A percentile compares a stretch with the other conserved stretches of the same genome.
These are phyloP conservation scores for Brachystomella parvula DNA, from an alignment of 1,140 invertebrate genomes.

Conservation along the genomic window DNA sequence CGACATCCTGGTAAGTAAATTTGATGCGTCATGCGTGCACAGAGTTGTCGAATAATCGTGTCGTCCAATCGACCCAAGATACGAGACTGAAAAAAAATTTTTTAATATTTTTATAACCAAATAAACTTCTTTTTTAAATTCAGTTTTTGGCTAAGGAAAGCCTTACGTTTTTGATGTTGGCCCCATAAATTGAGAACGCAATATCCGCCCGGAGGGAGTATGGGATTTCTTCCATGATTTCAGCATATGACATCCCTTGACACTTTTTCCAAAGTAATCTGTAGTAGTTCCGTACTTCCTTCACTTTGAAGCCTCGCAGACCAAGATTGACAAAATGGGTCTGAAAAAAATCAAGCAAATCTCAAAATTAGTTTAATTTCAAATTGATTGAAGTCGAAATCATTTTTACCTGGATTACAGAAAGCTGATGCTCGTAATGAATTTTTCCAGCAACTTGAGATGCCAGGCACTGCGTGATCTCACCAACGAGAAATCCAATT, in stretches of 20 bases:
- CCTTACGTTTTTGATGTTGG: slow-evolving; percentile 27
- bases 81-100: slow-evolving; percentile 18
- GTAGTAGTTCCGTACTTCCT: slow-evolving; percentile 23
- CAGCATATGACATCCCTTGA: slow-evolving; percentile 19
- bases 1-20: slow-evolving; percentile 26
- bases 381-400: not conserved
- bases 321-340: slow-evolving; percentile 23
- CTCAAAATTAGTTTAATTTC: not conserved
- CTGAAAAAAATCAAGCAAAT: slow-evolving; percentile 4
- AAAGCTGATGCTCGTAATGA: slow-evolving; percentile 31
- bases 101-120: not conserved
- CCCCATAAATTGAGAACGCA: slow-evolving; percentile 29
- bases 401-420: slow-evolving; percentile 32
- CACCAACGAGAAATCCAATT: slow-evolving; percentile 32
- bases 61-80: slow-evolving; percentile 31
- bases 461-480: slow-evolving; percentile 34
- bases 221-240: slow-evolving; percentile 25
- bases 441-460: slow-evolving; percentile 35
- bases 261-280: slow-evolving; percentile 20
- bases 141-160: too few species aligned
- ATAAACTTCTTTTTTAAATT: not conserved
- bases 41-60: slow-evolving; percentile 26
- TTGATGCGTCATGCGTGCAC: slow-evolving; percentile 28
- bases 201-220: slow-evolving; percentile 34
- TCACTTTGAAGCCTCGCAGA: slow-evolving; percentile 15